Conservation (phyloP, 2,113 vertebrate genomes). For the Mirounga angustirostris region DNA sequence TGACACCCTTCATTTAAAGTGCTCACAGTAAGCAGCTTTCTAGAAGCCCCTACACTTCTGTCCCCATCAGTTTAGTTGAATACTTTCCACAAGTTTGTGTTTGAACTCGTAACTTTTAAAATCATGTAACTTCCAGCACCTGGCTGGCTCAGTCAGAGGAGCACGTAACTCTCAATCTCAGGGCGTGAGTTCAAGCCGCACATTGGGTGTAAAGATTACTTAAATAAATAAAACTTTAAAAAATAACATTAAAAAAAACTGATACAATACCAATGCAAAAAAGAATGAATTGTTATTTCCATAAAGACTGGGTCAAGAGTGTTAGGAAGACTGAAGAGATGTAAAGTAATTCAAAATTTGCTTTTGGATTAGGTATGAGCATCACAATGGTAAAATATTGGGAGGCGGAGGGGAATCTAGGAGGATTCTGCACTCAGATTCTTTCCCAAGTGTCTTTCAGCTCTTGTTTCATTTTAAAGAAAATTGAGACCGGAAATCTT, state of each 20-base stretch:
- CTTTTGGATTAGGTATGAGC: background rate
- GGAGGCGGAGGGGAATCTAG: background rate
- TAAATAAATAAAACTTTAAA: background rate
- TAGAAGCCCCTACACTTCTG: background rate
- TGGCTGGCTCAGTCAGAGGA: background rate
- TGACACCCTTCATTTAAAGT: background rate
- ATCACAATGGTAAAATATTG: background rate
- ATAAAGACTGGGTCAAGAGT: background rate
- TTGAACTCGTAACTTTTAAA: background rate
- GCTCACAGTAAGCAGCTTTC: constrained; percentile 37
- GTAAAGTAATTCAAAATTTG: background rate
- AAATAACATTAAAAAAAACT: constrained; percentile 1
- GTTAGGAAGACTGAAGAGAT: background rate
- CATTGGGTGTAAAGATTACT: background rate
- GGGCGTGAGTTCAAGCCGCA: background rate
- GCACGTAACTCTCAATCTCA: background rate
- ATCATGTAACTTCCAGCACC: background rate
- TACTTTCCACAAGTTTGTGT: background rate
- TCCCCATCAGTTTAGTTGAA: background rate
- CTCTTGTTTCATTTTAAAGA: constrained; percentile 54
- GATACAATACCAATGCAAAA: background rate
- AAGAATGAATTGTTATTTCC: background rate
- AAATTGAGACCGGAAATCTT: constrained; percentile 52
- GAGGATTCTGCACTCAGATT: background rate
- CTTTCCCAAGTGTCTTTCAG: background rate